Conservation (phyloP, 2,888 invertebrate species). For the Diarsia mendica region DNA sequence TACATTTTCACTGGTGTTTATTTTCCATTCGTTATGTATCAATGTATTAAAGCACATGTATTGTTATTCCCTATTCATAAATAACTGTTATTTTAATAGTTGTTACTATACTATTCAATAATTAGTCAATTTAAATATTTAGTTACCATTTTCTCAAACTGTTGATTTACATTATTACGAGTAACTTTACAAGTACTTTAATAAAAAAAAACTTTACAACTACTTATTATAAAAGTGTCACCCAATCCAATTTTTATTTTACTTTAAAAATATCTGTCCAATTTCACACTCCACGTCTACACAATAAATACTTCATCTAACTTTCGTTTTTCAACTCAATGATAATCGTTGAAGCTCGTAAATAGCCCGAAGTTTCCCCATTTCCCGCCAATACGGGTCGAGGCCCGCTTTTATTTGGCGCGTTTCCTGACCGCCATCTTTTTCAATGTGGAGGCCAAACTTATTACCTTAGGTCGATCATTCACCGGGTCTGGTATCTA, state of each 20-base stretch:
- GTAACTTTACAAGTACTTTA: no score
- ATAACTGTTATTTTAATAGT: not conserved
- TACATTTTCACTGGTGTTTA: not conserved
- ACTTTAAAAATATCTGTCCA: not conserved
- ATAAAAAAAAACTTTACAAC: no score
- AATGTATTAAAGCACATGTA: not conserved
- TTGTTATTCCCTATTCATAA: not conserved
- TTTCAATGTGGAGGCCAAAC: slow-evolving; percentile 61
- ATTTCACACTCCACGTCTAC: slow-evolving; percentile 11
- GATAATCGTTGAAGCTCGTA: slow-evolving; percentile 65
- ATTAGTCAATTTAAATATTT: not conserved
- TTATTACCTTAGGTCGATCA: slow-evolving; percentile 53
- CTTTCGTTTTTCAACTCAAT: slow-evolving; percentile 55
- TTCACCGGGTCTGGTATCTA: slow-evolving; percentile 28
- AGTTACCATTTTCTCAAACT: not conserved
- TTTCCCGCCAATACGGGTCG: slow-evolving; percentile 66
- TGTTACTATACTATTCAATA: not conserved
- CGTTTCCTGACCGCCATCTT: slow-evolving; percentile 71
- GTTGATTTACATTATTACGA: not conserved
- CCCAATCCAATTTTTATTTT: not conserved
- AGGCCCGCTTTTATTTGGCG: slow-evolving; percentile 67
- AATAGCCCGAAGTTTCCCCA: slow-evolving; percentile 64
- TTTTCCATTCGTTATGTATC: not conserved
- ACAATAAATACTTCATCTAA: slow-evolving; percentile 6
- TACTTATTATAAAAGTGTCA: not conserved